phyloP scores from a whole-genome alignment of 2,113 vertebrate species.

The Butorides virescens region DNA sequence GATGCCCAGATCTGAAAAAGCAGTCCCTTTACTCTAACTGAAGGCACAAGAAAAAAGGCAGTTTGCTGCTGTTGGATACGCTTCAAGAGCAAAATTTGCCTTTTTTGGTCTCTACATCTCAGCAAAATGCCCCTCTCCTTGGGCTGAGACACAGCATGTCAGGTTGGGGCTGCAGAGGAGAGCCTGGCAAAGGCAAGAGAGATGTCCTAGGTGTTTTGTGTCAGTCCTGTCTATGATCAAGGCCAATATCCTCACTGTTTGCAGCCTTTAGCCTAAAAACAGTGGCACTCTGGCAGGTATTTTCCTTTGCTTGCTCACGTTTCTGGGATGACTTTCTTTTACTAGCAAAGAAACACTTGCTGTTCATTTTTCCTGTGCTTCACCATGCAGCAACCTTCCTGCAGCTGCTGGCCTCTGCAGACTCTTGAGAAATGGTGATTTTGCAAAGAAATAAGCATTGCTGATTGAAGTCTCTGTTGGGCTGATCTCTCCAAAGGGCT shows the following conservation, averaged over 20 bases:
- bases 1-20: not conserved
- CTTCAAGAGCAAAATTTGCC: not conserved
- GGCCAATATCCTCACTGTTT: not conserved
- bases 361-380: not conserved
- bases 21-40: not conserved
- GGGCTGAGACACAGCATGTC: not conserved
- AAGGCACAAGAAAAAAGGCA: not conserved
- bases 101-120: not conserved
- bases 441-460: not conserved
- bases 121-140: not conserved
- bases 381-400: not conserved
- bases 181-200: not conserved
- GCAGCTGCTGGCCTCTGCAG: not conserved
- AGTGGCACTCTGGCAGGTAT: fast-evolving
- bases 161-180: not conserved
- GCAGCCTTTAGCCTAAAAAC: not conserved
- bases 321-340: not conserved
- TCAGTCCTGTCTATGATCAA: not conserved
- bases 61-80: not conserved
- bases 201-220: not conserved
- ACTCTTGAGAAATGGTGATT: not conserved
- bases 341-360: not conserved
- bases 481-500: not conserved
- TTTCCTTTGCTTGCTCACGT: not conserved
- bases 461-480: not conserved